These are phyloP conservation scores for Orthosia cruda DNA, from an alignment of 2,888 invertebrate species.

Conservation along the genomic window DNA sequence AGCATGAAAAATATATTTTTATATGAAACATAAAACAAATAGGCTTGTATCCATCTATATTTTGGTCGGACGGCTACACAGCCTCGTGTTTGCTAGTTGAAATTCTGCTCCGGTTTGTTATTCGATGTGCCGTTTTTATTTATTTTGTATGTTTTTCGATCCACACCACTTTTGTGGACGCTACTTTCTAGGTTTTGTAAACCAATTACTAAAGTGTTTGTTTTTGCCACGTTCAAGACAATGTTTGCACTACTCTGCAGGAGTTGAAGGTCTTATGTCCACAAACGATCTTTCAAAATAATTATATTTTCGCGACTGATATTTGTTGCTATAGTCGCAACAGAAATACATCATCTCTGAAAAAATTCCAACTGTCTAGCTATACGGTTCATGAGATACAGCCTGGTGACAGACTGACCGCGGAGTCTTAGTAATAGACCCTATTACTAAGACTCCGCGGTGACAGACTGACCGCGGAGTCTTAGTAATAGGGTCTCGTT, in stretches of 20 bases:
- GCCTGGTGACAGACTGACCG: too few relatives aligned
- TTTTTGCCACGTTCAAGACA: not conserved
- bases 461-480: too few relatives aligned
- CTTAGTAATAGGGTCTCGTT: too few relatives aligned
- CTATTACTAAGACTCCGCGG: too few relatives aligned
- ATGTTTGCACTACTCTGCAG: not conserved
- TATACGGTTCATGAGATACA: too few relatives aligned
- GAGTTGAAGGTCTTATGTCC: not conserved
- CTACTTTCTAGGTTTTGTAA: constrained; percentile 20
- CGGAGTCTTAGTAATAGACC: too few relatives aligned
- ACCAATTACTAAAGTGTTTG: constrained; percentile 30
- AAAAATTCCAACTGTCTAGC: too few relatives aligned
- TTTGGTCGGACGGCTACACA: not conserved
- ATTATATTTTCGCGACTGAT: too few relatives aligned
- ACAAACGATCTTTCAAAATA: not conserved
- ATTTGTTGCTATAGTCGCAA: too few relatives aligned
- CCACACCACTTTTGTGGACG: not conserved
- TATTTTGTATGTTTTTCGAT: constrained; percentile 22
- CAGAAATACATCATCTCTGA: too few relatives aligned
- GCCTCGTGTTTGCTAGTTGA: constrained; percentile 36
- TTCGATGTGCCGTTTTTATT: constrained; percentile 30
- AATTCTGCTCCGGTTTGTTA: constrained; percentile 47
- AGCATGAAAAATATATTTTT: constrained; percentile 27
- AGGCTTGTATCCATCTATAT: not conserved
- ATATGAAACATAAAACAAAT: constrained; percentile 40